Conservation (phyloP, 2,888 invertebrate genomes). For the Rhogogaster chlorosoma region DNA sequence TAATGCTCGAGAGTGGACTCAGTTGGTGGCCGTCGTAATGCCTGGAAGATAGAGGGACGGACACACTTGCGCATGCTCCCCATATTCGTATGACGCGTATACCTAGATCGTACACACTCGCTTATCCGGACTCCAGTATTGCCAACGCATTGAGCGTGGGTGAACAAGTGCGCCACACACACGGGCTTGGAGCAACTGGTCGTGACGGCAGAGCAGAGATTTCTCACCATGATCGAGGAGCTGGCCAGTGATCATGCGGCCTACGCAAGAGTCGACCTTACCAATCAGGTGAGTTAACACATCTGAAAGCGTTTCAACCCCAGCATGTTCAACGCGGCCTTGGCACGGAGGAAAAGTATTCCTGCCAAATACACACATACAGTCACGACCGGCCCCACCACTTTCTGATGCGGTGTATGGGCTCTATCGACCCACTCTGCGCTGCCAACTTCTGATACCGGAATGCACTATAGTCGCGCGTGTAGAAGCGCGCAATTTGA, state of each 20-base stretch:
- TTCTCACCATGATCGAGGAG: constrained; percentile 67
- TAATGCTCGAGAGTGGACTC: too few species aligned
- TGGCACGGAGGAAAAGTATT: background rate
- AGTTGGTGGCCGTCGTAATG: background rate
- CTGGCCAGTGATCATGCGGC: constrained; percentile 72
- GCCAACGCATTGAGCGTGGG: constrained; percentile 1
- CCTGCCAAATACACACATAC: background rate
- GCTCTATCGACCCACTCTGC: background rate
- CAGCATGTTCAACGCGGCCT: background rate
- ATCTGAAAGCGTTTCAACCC: background rate
- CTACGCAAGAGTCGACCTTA: constrained; percentile 70
- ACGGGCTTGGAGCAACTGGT: background rate
- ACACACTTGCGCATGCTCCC: background rate
- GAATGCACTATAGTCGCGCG: background rate
- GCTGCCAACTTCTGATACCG: background rate
- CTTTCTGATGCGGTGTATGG: background rate
- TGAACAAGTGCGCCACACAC: background rate
- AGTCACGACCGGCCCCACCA: too few species aligned
- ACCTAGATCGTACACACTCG: background rate
- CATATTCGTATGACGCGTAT: background rate
- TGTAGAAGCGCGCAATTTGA: background rate
- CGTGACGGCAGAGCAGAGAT: background rate
- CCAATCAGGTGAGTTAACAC: constrained; percentile 65
- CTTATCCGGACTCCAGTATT: background rate
- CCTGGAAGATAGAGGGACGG: background rate